These are phyloP conservation scores for Diachasma alloeum DNA, from an alignment of 1,140 invertebrate genomes.

Conservation along the genomic window DNA sequence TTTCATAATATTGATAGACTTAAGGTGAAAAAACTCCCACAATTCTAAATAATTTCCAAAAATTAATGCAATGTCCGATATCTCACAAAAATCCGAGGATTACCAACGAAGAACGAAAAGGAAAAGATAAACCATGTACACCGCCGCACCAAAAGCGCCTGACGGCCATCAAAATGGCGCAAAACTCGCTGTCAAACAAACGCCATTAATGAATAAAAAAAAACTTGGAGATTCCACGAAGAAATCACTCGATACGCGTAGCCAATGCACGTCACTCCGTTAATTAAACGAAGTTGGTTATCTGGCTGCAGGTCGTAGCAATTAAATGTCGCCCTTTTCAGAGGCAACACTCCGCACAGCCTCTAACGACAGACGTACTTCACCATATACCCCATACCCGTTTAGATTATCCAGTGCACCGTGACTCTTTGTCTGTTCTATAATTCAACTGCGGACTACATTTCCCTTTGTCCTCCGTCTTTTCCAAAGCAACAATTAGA, in stretches of 20 bases:
- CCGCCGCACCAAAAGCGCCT: too few relatives aligned
- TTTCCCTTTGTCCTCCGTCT: not conserved
- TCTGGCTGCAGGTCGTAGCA: conserved; percentile 39
- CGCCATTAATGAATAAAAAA: not conserved
- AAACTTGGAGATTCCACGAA: not conserved
- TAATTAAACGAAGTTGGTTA: conserved; percentile 54
- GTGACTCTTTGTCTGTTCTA: conserved; percentile 8
- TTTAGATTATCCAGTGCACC: conserved; percentile 41
- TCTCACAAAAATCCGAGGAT: too few relatives aligned
- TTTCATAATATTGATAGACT: too few relatives aligned
- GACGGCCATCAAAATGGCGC: too few relatives aligned
- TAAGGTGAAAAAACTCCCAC: too few relatives aligned
- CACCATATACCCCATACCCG: conserved; percentile 21
- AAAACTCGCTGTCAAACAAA: not conserved
- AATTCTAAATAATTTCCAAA: too few relatives aligned
- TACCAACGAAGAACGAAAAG: too few relatives aligned
- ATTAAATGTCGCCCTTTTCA: conserved; percentile 48
- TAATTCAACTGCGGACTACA: not conserved
- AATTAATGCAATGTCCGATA: too few relatives aligned
- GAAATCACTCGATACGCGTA: conserved; percentile 9
- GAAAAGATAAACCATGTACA: too few relatives aligned
- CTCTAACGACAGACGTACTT: conserved; percentile 41
- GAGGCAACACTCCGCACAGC: conserved; percentile 42
- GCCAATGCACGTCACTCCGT: conserved; percentile 39
- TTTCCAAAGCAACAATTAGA: not conserved